Percentiles rank a stretch among this genome's conserved stretches.
Conservation (phyloP, 2,888 invertebrate genomes). For the Agriotes lineatus region DNA sequence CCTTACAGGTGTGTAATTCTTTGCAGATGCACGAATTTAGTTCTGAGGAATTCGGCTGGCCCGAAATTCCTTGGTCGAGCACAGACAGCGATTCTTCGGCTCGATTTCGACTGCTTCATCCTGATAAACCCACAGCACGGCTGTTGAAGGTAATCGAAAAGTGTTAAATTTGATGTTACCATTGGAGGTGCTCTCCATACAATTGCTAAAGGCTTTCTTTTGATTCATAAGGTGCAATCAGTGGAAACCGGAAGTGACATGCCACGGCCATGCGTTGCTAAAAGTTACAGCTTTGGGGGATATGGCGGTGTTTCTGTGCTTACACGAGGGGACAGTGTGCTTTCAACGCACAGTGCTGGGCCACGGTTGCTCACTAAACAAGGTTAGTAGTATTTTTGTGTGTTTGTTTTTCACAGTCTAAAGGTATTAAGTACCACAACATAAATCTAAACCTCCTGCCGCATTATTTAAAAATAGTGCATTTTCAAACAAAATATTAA, state of each 20-base stretch:
- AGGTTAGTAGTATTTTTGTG: slow-evolving; percentile 68
- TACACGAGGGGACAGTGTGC: slow-evolving; percentile 74
- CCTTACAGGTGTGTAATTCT: not conserved
- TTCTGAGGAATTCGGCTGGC: slow-evolving; percentile 68
- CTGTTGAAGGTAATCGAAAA: slow-evolving; percentile 69
- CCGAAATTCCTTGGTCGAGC: slow-evolving; percentile 69
- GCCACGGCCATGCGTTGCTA: slow-evolving; percentile 74
- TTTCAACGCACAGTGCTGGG: slow-evolving; percentile 74
- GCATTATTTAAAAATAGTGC: not conserved
- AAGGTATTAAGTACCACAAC: too few species aligned
- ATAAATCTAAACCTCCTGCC: not conserved
- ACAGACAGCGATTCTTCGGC: slow-evolving; percentile 68
- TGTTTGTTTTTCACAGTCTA: too few species aligned
- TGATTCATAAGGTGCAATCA: slow-evolving; percentile 70
- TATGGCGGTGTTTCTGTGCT: slow-evolving; percentile 73
- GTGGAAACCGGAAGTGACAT: slow-evolving; percentile 67
- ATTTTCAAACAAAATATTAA: too few species aligned
- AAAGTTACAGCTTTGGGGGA: slow-evolving; percentile 91
- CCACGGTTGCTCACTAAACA: slow-evolving; percentile 81
- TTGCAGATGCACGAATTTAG: slow-evolving; percentile 63
- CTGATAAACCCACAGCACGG: slow-evolving; percentile 65
- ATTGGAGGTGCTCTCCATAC: too few species aligned
- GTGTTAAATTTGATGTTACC: too few species aligned
- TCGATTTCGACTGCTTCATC: slow-evolving; percentile 64
- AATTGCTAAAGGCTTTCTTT: too few species aligned